Evolutionary conservation across 2,888 invertebrate species (phyloP).

Genomic region (Gnatocerus cornutus): DNA sequence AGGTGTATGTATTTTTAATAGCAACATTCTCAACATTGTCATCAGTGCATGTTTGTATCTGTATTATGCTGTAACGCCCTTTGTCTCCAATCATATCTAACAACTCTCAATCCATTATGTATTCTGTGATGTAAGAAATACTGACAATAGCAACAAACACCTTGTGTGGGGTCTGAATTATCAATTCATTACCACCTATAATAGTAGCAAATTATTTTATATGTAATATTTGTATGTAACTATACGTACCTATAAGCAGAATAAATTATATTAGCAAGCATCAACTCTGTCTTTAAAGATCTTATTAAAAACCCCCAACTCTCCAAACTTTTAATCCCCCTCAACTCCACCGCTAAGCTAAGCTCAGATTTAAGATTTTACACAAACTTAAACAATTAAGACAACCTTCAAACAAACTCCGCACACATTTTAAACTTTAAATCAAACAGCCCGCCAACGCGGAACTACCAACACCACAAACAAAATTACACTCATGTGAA

Average conservation of each 20-base stretch:
- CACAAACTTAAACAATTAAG: background rate
- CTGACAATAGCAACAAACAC: constrained; percentile 64
- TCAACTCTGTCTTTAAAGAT: constrained; percentile 22
- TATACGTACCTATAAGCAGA: constrained; percentile 62
- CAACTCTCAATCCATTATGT: constrained; percentile 50
- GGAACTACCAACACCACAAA: no score
- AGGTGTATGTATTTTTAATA: constrained; percentile 52
- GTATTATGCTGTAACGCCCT: constrained; percentile 49
- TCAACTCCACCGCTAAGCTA: constrained; percentile 1
- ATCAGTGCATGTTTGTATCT: constrained; percentile 51
- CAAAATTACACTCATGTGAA: no score
- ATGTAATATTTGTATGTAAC: constrained; percentile 67
- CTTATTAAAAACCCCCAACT: background rate
- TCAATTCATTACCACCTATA: constrained; percentile 50
- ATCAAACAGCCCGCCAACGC: no score
- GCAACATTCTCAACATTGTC: constrained; percentile 44
- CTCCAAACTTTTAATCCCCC: constrained; percentile 5
- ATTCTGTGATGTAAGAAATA: constrained; percentile 66
- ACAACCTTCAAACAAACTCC: no score
- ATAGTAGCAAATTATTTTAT: constrained; percentile 63
- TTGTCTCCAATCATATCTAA: constrained; percentile 46
- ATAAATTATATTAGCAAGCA: constrained; percentile 64
- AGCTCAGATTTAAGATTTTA: background rate
- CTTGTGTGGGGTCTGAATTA: constrained; percentile 61
- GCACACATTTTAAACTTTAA: no score